Evolutionary conservation across 2,888 invertebrate species (phyloP), one percentile per base, ranked within the genome.

Genomic region (Ornithoptera alexandrae): DNA sequence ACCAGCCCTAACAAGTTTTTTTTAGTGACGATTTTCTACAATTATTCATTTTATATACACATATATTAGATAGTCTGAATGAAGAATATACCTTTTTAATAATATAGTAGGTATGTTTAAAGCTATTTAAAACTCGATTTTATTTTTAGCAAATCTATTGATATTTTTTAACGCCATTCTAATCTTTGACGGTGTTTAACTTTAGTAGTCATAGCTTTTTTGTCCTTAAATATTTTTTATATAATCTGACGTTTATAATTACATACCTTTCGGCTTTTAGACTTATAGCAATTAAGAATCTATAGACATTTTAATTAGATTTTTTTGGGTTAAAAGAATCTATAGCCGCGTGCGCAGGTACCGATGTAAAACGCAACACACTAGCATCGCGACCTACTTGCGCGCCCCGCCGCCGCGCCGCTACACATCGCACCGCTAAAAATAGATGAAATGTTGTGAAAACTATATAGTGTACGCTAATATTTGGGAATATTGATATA

Each of bases 331-430:
- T 82, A 77, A 81, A 84, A 81, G 81, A 82, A 80, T 74, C 76
- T 76, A 75, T 69, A 68, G 74, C 78, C 81, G 75, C 79, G 74
- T 77, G 80, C 81, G 78, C 77, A 75, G 73, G 76, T 74, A 78
- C 80, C 78, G 80, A 53, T 69, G 39, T 22, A 62, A 58, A 80
- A 77, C 79, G 74, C 72, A 70, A 72, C 74, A 70, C 72, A 71
- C 72, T 69, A 62, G 71, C 85, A 84, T 84, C 83, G 83, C 87
- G 89, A 90, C 90, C 90, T 87, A 91, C 84, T 89, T 89, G 70
- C 73, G 70, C 82, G 80, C 79, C 81, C 78, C 81, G 81, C 80
- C 85, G 76, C 82, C 79, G 79, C 80, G 42, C 78, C 79, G 78
- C 81, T 80, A 79, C 77, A 79, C 81, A 84, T 84, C 83, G 81